Evolutionary conservation across 2,888 invertebrate genomes (phyloP), one percentile per base, ranked within the genome.

Genomic region (Kuschelorhynchus macadamiae): DNA sequence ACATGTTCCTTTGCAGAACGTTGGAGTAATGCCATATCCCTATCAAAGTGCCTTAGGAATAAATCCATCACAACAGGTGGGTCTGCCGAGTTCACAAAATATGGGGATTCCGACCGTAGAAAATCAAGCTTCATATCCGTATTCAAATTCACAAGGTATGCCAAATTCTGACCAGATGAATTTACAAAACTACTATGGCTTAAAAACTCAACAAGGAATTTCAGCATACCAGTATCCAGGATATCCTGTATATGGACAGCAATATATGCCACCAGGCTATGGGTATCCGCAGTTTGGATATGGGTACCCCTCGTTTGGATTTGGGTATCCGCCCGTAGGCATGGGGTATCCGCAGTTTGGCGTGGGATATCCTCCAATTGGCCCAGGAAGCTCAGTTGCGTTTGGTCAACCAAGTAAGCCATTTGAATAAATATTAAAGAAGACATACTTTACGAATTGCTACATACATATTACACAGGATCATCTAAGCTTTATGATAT

Each of bases 1-100:
- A n/a, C n/a, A n/a, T n/a, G n/a, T n/a, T n/a, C n/a, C n/a, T 25
- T 62, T 53, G 8, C 25, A 63, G 62, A 57, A 65, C 39, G 30
- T 4, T 1, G 50, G 44, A 39, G 9, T 39, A 12, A 2, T 12
- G 20, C 47, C 64, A 2, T 57, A 50, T 17, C 65, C 65, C 2
- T 65, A 57, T 17, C 65, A 65, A 59, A 52, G 33, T 17, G 52
- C 57, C 1, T 16, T 65, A 7, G 65, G 57, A 18, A 20, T 57
- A 39, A 21, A 25, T 9, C 39, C 64, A 18, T 30, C 49, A 4
- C 41, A 47, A 39, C 16, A 33, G 33, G 7, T 14, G 1, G 16
- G 33, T 20, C 1, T 36, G 1, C 17, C 36, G 1, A 20, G 7
- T 5, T 5, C 46, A 3, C 56, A 30, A 32, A 18, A 42, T 21